Evolutionary conservation across 2,113 vertebrate genomes (phyloP), one percentile per base, ranked within the genome.

Genomic region (Cochlearius cochlearius): DNA sequence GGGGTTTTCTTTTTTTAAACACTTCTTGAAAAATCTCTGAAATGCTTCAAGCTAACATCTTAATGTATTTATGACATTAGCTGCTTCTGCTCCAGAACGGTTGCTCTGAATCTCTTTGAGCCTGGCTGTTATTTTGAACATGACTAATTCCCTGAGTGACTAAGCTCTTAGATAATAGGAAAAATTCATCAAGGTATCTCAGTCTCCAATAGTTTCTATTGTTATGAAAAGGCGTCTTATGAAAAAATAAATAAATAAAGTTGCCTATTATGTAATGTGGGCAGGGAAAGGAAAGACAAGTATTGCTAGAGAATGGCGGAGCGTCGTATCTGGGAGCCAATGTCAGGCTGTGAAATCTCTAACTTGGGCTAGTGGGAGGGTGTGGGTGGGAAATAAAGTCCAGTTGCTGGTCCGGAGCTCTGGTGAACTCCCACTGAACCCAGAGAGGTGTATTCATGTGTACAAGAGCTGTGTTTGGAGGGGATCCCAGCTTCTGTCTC

Each of bases 121-220:
- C 92, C 56, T 69, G 82, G 90, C 95, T 97, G 95, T 96, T 96
- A 92, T 97, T 97, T 94, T 95, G 84, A 97, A 97, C 85, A 94
- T 97, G 97, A 97, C 91, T 97, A 97, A 95, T 97, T 97, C 94
- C 92, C 64, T 11, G 41, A 94, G 41, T 97, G 94, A 96, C 96
- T 96, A 97, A 98, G 89, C 91, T 96, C 63, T 93, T 96, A 94
- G 95, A 79, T 97, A 97, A 97, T 93, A 92, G 91, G 86, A 92
- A 77, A 96, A 97, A 96, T 91, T 81, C 92, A 94, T 95, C 95
- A 86, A 96, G 56, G 84, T 94, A 64, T 68, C 84, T 94, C 15
- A 2, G 58, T 74, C 83, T 94, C 75, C 92, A 78, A 89, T 82
- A 97, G 91, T 77, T 91, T 82, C 90, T 94, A 88, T 92, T 96